A percentile compares a stretch with the other conserved stretches of the same genome.
These are phyloP conservation scores for Parus major DNA, from an alignment of 2,113 vertebrate genomes.

Conservation along the genomic window DNA sequence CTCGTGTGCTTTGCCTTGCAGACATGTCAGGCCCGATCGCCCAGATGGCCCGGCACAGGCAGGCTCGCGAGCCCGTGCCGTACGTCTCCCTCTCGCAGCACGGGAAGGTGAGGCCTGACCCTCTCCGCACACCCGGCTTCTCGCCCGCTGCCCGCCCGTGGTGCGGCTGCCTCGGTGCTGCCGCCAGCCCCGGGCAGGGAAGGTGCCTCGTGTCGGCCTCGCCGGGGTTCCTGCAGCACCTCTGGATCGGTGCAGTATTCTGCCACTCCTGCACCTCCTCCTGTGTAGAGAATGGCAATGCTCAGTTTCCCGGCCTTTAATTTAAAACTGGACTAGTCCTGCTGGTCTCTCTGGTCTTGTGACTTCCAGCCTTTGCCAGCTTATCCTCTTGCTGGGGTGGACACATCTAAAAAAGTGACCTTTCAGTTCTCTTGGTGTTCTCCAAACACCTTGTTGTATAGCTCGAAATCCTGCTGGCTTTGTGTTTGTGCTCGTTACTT, in stretches of 20 bases:
- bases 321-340: neutral
- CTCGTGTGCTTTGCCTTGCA: conserved; percentile 58
- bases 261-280: rapidly evolving
- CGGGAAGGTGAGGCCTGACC: conserved; percentile 76
- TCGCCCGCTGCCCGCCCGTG: neutral
- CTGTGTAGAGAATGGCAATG: rapidly evolving
- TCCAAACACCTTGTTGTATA: neutral
- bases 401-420: neutral
- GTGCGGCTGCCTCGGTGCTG: neutral
- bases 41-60: conserved; percentile 80
- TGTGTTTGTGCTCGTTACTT: neutral
- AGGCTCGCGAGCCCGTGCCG: conserved; percentile 75
- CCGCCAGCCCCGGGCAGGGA: neutral
- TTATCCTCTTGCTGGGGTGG: neutral
- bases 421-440: neutral
- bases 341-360: neutral
- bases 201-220: neutral
- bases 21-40: conserved; percentile 84
- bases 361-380: neutral
- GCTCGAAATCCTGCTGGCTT: neutral
- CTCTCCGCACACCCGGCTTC: rapidly evolving
- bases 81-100: conserved; percentile 63
- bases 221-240: neutral
- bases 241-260: neutral
- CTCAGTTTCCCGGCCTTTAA: neutral